Evolutionary conservation across 2,888 invertebrate genomes (phyloP), one percentile per base, ranked within the genome.

Genomic region (Barypeithes pellucidus): DNA sequence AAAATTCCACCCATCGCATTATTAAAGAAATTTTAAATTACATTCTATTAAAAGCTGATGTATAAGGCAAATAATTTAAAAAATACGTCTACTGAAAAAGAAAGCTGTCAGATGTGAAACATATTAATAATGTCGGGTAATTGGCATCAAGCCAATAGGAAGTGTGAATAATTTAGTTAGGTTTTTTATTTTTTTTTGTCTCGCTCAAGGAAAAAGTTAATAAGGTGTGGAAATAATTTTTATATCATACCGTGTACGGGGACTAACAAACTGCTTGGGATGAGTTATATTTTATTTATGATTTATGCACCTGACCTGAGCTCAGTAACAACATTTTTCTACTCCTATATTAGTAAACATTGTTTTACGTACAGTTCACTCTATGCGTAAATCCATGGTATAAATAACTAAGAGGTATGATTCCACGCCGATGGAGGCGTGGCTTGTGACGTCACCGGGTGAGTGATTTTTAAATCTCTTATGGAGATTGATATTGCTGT

Each of bases 51-150:
- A 68, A 54, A 39, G 39, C 60, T 68, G 69, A 59, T 68, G 72
- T 72, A 60, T 63, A 69, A 73, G 68, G 69, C 66, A 73, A 73
- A 73, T 73, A 73, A 73, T 73, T 72, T 67, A 54, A 67, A 61
- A 61, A 66, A 72, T 43, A 43, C 60, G 22, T 65, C 57, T 16
- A 70, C 33, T 18, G 59, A 70, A 70, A 70, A 65, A 70, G 73
- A 63, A 61, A 63, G 50, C 73, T 69, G 73, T 73, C 73, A 73
- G 50, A 65, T 69, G 29, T 29, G 57, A 73, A 73, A 73, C 68
- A 50, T 73, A 68, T 73, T 73, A 73, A 73, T 73, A 73, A 73
- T 73, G 73, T 68, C 22, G n/a, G 52, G 69, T 73, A 73, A 73
- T 73, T 69, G 73, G 69, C 69, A 69, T 57, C 60, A 59, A 47